Evolutionary conservation across 1,140 invertebrate genomes (phyloP).

Genomic region (Homarus americanus): DNA sequence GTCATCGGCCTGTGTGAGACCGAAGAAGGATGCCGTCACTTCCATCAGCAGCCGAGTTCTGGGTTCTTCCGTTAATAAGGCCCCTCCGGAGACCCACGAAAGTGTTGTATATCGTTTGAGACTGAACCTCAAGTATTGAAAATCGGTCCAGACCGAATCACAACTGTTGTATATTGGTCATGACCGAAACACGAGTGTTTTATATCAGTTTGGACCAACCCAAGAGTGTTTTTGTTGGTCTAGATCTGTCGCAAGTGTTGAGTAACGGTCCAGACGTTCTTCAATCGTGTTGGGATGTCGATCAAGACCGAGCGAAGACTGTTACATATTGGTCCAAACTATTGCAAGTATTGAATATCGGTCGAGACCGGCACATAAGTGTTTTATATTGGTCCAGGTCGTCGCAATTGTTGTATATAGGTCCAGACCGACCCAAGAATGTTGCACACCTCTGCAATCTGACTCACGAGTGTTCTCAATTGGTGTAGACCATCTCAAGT

Average conservation of each 20-base stretch:
- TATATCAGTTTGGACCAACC: neutral
- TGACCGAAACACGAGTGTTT: neutral
- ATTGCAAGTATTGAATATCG: too few species aligned
- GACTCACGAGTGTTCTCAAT: neutral
- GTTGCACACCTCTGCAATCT: too few species aligned
- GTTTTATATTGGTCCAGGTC: too few species aligned
- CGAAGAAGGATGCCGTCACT: neutral
- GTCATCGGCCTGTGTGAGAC: slow-evolving; percentile 50
- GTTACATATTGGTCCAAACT: neutral
- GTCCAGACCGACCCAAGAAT: too few species aligned
- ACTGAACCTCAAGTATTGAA: neutral
- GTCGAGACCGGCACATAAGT: too few species aligned
- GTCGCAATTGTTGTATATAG: too few species aligned
- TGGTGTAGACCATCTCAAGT: neutral
- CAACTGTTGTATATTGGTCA: neutral
- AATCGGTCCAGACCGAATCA: neutral
- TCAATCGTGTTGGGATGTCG: too few species aligned
- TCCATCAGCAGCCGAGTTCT: neutral
- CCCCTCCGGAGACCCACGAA: neutral
- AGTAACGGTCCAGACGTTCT: too few species aligned
- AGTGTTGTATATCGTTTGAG: neutral
- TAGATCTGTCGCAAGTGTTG: too few species aligned
- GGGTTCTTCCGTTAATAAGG: neutral
- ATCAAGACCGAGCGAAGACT: too few species aligned
- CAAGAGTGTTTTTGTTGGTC: neutral